Evolutionary conservation across 2,113 vertebrate genomes (phyloP), one percentile per base, ranked within the genome.

Genomic region (Syngnathus typhle): DNA sequence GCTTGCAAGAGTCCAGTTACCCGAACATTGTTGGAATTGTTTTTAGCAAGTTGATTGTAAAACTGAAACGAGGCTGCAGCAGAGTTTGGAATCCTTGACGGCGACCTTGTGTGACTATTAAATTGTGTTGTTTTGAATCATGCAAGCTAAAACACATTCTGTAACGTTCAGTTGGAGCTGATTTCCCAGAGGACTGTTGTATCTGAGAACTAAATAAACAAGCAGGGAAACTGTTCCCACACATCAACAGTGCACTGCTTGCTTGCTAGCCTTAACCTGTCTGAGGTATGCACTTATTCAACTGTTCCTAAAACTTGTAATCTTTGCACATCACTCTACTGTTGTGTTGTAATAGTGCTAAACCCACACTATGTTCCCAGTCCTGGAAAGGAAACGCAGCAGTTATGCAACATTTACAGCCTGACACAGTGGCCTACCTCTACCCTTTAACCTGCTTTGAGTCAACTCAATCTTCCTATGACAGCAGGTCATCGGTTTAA

Each of bases 261-360:
- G 38, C 43, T 12, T 75, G 64, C 85, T 68, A 72, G 85, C 68
- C 82, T 82, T 64, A 72, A 79, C 85, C 76, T 85, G 84, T 78
- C 78, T 72, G 55, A 65, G 52, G 77, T 58, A 67, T 32, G 73
- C 51, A 72, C 54, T 64, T 67, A 73, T 62, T 65, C 52, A 63
- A 70, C 44, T 71, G 15, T 65, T n/a, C 27, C 27, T 7, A 13
- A 65, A 52, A 54, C 32, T 37, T 39, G 39, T 49, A 54, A 19
- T 65, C 64, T 52, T 61, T 62, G 41, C 59, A 70, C 66, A 69
- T 84, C 84, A 67, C 46, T 75, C 70, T 58, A 23, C 70, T 83
- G 78, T 80, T 68, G 71, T 83, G 78, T 80, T 68, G 69, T 80
- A 63, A 84, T 37, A 27, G 56, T 64, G 75, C 72, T 69, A 72